Conservation (phyloP, 2,888 invertebrate genomes). For the Drosophila vallismaia region DNA sequence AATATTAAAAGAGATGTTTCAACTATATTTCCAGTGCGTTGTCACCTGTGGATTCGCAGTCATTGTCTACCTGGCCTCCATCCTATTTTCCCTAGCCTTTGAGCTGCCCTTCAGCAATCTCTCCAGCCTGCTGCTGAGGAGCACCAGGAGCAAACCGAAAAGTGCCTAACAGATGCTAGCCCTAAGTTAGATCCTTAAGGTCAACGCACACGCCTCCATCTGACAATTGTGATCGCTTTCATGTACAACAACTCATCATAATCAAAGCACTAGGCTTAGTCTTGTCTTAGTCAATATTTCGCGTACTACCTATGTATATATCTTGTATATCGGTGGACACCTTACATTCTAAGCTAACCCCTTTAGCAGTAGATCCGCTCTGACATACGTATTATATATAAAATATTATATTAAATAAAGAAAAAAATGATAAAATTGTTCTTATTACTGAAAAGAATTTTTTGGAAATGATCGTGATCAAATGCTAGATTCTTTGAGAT, state of each 20-base stretch:
- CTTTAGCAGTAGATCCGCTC: slow-evolving; percentile 9
- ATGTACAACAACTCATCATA: slow-evolving; percentile 65
- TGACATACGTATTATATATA: slow-evolving; percentile 16
- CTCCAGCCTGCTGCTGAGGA: slow-evolving; percentile 70
- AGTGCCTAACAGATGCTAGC: slow-evolving; percentile 63
- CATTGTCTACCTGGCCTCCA: slow-evolving; percentile 80
- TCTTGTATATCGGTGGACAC: slow-evolving; percentile 39
- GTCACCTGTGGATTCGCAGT: slow-evolving; percentile 81
- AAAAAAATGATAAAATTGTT: not conserved
- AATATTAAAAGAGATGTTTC: not conserved
- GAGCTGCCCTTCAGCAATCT: slow-evolving; percentile 82
- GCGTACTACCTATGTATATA: slow-evolving; percentile 6
- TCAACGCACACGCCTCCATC: slow-evolving; percentile 56
- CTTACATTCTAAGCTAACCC: slow-evolving; percentile 26
- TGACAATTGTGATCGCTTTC: slow-evolving; percentile 70
- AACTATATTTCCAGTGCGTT: slow-evolving; percentile 65
- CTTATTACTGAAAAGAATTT: not conserved
- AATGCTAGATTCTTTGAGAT: too few relatives aligned
- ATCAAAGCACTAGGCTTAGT: slow-evolving; percentile 47
- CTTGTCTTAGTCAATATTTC: slow-evolving; percentile 29
- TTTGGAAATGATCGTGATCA: too few relatives aligned
- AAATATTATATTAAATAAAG: slow-evolving; percentile 6
- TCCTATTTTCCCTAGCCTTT: slow-evolving; percentile 81
- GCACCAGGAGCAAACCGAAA: slow-evolving; percentile 49
- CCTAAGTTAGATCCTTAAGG: slow-evolving; percentile 30